Conservation (phyloP, 1,140 invertebrate genomes). For the Tetragonula clypearis region DNA sequence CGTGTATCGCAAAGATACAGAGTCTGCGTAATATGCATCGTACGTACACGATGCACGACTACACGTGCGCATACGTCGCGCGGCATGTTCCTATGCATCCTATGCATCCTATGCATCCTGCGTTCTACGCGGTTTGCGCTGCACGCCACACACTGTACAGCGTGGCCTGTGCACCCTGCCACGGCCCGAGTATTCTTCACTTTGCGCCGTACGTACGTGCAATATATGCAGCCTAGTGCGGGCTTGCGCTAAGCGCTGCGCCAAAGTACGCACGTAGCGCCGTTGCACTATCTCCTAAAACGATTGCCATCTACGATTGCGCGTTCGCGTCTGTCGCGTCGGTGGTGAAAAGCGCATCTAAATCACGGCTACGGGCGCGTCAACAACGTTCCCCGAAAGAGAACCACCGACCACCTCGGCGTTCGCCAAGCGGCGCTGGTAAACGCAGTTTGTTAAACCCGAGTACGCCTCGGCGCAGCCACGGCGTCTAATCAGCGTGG, state of each 20-base stretch:
- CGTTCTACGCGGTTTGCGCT: not conserved
- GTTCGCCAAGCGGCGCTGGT: not conserved
- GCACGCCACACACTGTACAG: not conserved
- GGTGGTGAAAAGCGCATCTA: not conserved
- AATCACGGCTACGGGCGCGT: slow-evolving; percentile 21
- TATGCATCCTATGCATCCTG: not conserved
- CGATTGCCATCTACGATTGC: slow-evolving; percentile 24
- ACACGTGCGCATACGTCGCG: not conserved
- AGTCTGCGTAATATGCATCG: no score
- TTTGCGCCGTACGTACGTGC: not conserved
- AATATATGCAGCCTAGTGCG: not conserved
- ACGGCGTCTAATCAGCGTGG: slow-evolving; percentile 73
- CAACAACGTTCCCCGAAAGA: slow-evolving; percentile 21
- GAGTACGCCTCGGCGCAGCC: slow-evolving; percentile 50
- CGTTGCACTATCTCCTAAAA: not conserved
- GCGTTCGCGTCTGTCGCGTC: slow-evolving; percentile 21
- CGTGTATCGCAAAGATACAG: no score
- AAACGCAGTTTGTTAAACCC: slow-evolving; percentile 60
- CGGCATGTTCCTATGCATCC: no score
- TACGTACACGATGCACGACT: no score
- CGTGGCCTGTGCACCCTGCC: not conserved
- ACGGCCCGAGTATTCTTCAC: not conserved
- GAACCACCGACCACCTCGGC: slow-evolving; percentile 14
- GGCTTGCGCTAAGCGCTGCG: not conserved
- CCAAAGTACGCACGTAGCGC: not conserved